Evolutionary conservation across 2,113 vertebrate species (phyloP).

Genomic region (Cyanistes caeruleus): DNA sequence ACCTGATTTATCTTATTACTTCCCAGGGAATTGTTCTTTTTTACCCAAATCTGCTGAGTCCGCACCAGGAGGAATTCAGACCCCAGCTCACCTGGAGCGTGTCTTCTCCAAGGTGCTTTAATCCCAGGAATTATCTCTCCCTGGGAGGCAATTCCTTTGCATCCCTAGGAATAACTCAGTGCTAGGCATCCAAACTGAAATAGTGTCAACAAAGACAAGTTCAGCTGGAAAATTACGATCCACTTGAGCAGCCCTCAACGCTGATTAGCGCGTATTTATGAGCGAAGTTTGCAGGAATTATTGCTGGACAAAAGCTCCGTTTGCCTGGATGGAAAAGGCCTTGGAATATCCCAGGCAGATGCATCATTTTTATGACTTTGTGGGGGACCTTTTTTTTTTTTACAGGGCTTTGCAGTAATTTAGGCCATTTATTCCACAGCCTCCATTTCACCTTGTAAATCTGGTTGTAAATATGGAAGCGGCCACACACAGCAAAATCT

Average conservation of each 20-base stretch:
- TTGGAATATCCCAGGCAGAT: slow-evolving; percentile 7
- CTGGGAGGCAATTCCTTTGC: background rate
- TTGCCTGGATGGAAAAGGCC: background rate
- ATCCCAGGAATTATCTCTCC: background rate
- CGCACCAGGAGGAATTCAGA: background rate
- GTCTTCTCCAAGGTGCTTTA: background rate
- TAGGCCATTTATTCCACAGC: background rate
- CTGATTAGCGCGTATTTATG: background rate
- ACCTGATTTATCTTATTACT: background rate
- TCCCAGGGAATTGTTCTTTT: background rate
- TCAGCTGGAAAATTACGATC: background rate
- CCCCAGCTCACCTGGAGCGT: background rate
- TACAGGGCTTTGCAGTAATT: background rate
- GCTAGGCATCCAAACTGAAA: background rate
- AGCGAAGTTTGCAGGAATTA: background rate
- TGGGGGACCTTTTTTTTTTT: slow-evolving; percentile 2
- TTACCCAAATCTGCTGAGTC: background rate
- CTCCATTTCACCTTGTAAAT: background rate
- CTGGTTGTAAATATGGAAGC: background rate
- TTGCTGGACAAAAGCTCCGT: background rate
- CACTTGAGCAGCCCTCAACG: background rate
- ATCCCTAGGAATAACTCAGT: background rate
- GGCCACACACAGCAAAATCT: background rate
- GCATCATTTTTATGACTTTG: slow-evolving; percentile 52
- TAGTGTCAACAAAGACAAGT: background rate